Conservation (phyloP, 2,113 vertebrate genomes). For the Pogona vitticeps region DNA sequence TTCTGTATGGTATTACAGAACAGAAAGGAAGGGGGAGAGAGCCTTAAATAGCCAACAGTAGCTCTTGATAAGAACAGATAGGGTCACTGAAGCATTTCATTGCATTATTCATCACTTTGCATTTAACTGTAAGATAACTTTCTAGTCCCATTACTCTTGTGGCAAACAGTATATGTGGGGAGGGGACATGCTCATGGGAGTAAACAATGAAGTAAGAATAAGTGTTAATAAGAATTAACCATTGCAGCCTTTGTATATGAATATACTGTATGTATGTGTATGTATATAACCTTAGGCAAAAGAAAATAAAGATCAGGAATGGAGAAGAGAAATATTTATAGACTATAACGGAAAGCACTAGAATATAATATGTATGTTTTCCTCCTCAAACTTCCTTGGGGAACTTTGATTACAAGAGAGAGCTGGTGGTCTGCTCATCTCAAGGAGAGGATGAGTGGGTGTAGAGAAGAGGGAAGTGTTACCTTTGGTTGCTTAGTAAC, state of each 20-base stretch:
- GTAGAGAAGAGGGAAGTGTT: slow-evolving; percentile 76
- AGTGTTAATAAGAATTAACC: slow-evolving; percentile 39
- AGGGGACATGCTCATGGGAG: slow-evolving; percentile 44
- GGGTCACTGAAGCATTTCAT: slow-evolving; percentile 23
- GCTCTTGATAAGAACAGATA: slow-evolving; percentile 38
- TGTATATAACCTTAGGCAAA: slow-evolving; percentile 24
- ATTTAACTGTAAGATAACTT: slow-evolving; percentile 47
- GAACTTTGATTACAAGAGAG: slow-evolving; percentile 74
- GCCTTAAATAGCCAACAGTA: slow-evolving; percentile 24
- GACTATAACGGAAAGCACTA: neutral
- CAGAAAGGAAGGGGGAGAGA: neutral
- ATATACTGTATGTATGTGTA: neutral
- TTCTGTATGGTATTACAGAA: slow-evolving; percentile 8
- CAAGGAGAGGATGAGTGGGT: slow-evolving; percentile 67
- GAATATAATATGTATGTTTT: neutral
- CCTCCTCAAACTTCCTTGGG: slow-evolving; percentile 30
- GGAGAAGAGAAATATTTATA: slow-evolving; percentile 21
- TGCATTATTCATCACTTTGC: slow-evolving; percentile 47
- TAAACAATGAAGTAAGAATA: slow-evolving; percentile 58
- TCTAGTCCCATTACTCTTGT: slow-evolving; percentile 38
- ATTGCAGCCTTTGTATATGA: too few relatives aligned
- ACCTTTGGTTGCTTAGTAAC: slow-evolving; percentile 85
- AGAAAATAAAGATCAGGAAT: slow-evolving; percentile 11
- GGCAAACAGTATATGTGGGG: slow-evolving; percentile 29
- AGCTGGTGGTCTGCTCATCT: slow-evolving; percentile 68